Conservation (phyloP, 2,113 vertebrate species). For the Plectropomus leopardus region DNA sequence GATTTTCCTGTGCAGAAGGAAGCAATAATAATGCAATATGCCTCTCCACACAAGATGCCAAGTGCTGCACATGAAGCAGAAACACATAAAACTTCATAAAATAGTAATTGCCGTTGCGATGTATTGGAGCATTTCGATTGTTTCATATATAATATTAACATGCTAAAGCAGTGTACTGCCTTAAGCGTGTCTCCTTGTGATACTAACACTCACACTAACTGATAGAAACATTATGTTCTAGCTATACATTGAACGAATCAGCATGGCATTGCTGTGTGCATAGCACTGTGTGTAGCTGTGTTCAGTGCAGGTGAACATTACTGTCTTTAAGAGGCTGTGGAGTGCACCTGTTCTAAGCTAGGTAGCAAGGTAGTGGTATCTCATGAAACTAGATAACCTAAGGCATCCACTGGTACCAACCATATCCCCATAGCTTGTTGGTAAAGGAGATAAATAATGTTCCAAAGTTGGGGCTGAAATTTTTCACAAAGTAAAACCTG, state of each 20-base stretch:
- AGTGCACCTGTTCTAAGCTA: too few species aligned
- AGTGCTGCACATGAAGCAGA: background rate
- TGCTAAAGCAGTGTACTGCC: background rate
- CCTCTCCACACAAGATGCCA: background rate
- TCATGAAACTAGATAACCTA: too few species aligned
- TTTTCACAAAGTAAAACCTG: too few species aligned
- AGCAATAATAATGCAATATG: constrained; percentile 6
- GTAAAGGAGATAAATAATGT: too few species aligned
- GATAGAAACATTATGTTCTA: background rate
- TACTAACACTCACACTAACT: background rate
- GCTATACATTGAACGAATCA: background rate
- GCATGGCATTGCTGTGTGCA: background rate
- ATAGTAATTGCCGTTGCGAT: background rate
- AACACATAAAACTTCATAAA: background rate
- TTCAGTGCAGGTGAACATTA: too few species aligned
- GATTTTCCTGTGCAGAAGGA: constrained; percentile 4
- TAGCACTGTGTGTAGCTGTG: background rate
- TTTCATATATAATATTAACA: constrained; percentile 9
- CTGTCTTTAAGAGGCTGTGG: too few species aligned
- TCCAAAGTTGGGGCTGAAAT: too few species aligned
- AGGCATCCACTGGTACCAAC: too few species aligned
- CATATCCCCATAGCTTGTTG: too few species aligned
- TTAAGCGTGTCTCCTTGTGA: background rate
- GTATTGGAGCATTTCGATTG: constrained; percentile 1
- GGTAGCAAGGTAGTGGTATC: too few species aligned